A percentile compares a stretch with the other conserved stretches of the same genome.
These are phyloP conservation scores for Drosophila neonasuta DNA, from an alignment of 2,888 invertebrate species.

Conservation along the genomic window DNA sequence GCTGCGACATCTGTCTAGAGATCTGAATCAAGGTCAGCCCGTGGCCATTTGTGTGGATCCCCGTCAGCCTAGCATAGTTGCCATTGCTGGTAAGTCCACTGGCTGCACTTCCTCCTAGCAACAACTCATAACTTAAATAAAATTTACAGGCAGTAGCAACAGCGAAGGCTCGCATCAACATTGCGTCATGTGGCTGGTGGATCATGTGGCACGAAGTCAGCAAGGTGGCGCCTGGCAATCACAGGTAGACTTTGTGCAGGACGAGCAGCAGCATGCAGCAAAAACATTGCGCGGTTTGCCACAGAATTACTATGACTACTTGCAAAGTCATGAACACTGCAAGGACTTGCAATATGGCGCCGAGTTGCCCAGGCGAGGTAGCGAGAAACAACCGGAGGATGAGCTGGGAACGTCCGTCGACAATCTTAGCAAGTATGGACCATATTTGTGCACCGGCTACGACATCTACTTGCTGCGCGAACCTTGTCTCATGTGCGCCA, in stretches of 20 bases:
- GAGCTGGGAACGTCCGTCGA: slow-evolving; percentile 60
- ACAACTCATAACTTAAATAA: neutral
- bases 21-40: slow-evolving; percentile 71
- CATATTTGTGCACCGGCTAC: slow-evolving; percentile 94
- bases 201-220: slow-evolving; percentile 92
- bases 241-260: slow-evolving; percentile 39
- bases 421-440: slow-evolving; percentile 83
- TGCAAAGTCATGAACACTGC: slow-evolving; percentile 73
- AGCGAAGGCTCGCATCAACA: slow-evolving; percentile 83
- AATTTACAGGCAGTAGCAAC: slow-evolving; percentile 16
- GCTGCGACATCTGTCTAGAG: slow-evolving; percentile 69
- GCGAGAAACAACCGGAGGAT: neutral
- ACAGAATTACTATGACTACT: slow-evolving; percentile 78
- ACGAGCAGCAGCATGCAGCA: slow-evolving; percentile 6
- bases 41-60: slow-evolving; percentile 91
- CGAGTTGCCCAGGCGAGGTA: slow-evolving; percentile 52
- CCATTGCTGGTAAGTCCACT: slow-evolving; percentile 83
- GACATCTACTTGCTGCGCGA: slow-evolving; percentile 91
- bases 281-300: slow-evolving; percentile 82
- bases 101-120: neutral
- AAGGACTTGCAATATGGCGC: slow-evolving; percentile 83
- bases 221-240: slow-evolving; percentile 88
- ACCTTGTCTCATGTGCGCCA: slow-evolving; percentile 97
- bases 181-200: slow-evolving; percentile 92
- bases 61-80: slow-evolving; percentile 85